These are phyloP conservation scores for Flexamia atlantica DNA, from an alignment of 2,888 invertebrate genomes.

Conservation along the genomic window DNA sequence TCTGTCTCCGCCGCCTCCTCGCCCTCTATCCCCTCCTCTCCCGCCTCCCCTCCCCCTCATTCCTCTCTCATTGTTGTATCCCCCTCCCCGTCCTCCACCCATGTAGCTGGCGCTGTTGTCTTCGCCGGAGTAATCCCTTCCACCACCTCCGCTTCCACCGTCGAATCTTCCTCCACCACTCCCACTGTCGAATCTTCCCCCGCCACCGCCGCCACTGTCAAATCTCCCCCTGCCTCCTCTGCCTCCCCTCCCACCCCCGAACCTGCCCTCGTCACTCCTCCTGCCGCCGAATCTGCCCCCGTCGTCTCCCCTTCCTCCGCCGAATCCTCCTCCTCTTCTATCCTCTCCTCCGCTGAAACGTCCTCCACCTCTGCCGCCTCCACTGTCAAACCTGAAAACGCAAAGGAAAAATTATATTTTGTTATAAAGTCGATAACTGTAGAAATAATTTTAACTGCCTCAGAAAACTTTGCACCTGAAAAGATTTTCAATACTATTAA, in stretches of 20 bases:
- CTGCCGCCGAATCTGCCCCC: conserved; percentile 29
- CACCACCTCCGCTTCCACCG: conserved; percentile 1
- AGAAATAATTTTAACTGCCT: too few relatives aligned
- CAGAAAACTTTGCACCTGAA: too few relatives aligned
- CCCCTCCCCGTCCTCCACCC: conserved; percentile 37
- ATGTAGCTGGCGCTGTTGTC: not conserved
- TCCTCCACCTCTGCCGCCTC: conserved; percentile 45
- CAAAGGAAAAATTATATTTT: not conserved
- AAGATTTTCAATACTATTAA: too few relatives aligned
- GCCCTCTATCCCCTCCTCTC: not conserved
- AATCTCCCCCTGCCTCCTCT: conserved; percentile 29
- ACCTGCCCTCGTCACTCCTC: conserved; percentile 15
- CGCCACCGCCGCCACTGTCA: conserved; percentile 53
- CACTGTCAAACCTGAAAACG: conserved; percentile 31
- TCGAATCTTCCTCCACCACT: conserved; percentile 24
- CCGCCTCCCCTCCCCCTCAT: not conserved
- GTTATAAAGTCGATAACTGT: too few relatives aligned
- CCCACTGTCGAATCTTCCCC: conserved; percentile 9
- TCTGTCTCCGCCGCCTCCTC: conserved; percentile 6
- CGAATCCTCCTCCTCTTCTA: conserved; percentile 34
- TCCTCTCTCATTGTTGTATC: not conserved
- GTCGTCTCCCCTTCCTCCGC: conserved; percentile 42
- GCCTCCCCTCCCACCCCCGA: conserved; percentile 37
- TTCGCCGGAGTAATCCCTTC: conserved; percentile 4
- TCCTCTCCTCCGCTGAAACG: conserved; percentile 28